Evolutionary conservation across 37 sponge, comb jelly and placozoan species (phyloP), one percentile per base, ranked within the genome.

Genomic region (Halichondria panicea): DNA sequence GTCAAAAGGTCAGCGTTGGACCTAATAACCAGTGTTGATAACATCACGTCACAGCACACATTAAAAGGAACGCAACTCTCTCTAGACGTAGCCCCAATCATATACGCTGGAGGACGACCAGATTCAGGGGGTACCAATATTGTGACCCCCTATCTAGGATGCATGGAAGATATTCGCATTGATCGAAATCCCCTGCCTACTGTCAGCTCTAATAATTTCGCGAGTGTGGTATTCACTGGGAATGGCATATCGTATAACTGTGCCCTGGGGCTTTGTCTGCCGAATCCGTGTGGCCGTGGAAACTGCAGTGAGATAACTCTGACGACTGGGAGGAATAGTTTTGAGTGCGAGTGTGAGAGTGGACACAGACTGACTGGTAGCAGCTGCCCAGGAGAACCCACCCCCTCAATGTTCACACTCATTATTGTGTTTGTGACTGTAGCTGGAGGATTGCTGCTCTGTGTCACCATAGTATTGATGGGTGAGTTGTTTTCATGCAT

Each of bases 91-190:
- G 8, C 55, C 56, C 72, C 70, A 56, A 21, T 66, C n/a, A 62
- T 88, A 22, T 88, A 71, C 44, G 57, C 71, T 63, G 82, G 82
- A 42, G 88, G 88, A 0, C 28, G 30, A 31, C 86, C 74, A 37
- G 1, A 4, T 63, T 19, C 24, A 9, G n/a, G 43, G 12, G 48
- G 43, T 19, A 52, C 53, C 13, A 58, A 63, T 4, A 21, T 58
- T 58, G 38, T 13, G 7, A 50, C 25, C 4, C 34, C 35, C 32
- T 88, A 62, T 39, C 62, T 11, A 22, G 88, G 88, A 9, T 88
- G 88, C 28, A 19, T 88, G 4, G 63, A 87, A 13, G 82, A 88
- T 42, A 70, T 88, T 55, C 68, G 88, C 41, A 32, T 88, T 0
- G 66, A 76, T 42, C 55, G 41, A 9, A 65, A 60, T 33, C 37